phyloP scores from a whole-genome alignment of 2,888 invertebrate species.

The Torymus tubicola region DNA sequence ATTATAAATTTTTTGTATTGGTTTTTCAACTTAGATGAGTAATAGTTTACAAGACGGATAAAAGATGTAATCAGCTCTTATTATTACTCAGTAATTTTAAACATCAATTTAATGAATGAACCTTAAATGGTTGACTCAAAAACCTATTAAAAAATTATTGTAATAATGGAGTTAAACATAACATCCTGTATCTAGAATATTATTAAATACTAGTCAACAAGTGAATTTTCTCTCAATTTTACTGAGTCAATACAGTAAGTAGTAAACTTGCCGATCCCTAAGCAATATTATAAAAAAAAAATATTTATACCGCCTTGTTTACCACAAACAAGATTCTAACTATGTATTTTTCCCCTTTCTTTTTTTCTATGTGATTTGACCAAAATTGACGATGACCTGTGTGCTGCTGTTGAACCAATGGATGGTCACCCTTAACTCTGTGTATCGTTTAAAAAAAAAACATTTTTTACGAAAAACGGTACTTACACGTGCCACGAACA shows the following conservation, averaged over 20 bases:
- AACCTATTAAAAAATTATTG: no score
- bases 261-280: constrained; percentile 53
- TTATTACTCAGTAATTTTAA: not conserved
- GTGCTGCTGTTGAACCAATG: constrained; percentile 76
- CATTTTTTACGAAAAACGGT: constrained; percentile 36
- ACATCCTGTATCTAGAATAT: no score
- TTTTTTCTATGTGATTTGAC: constrained; percentile 77
- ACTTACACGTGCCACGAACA: constrained; percentile 41
- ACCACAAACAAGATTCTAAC: constrained; percentile 69
- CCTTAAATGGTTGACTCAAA: no score
- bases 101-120: not conserved
- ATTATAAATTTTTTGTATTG: constrained; percentile 11
- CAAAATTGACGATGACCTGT: constrained; percentile 76
- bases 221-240: no score
- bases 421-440: constrained; percentile 70
- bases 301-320: constrained; percentile 22
- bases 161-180: no score
- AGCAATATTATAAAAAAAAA: constrained; percentile 28
- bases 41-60: not conserved
- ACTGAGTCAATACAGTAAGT: no score
- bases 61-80: not conserved
- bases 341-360: constrained; percentile 76
- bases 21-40: not conserved
- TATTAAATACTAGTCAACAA: no score
- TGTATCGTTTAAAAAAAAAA: constrained; percentile 48